These are phyloP conservation scores for Coturnix japonica DNA, from an alignment of 2,113 vertebrate species.

Conservation along the genomic window DNA sequence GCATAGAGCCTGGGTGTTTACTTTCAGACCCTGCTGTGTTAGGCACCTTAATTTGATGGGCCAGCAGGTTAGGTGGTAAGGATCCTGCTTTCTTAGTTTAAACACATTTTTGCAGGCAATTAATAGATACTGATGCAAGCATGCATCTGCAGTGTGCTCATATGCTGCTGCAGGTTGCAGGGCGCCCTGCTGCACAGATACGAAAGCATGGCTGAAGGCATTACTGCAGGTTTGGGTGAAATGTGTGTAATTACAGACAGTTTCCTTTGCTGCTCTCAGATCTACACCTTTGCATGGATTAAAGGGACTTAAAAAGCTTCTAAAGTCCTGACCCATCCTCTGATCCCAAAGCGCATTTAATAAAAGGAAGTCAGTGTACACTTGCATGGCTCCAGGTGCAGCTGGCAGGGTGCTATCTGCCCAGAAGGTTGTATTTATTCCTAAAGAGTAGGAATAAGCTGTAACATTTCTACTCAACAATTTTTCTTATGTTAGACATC, in stretches of 20 bases:
- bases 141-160: accelerated
- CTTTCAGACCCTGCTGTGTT: neutral
- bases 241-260: neutral
- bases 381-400: accelerated
- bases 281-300: neutral
- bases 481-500: conserved; percentile 13
- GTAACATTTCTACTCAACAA: neutral
- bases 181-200: neutral
- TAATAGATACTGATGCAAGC: neutral
- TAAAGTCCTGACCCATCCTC: neutral
- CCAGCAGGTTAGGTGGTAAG: neutral
- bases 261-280: neutral
- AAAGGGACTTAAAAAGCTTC: neutral
- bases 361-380: neutral
- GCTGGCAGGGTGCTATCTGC: neutral
- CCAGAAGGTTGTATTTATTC: neutral
- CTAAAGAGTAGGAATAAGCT: neutral
- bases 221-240: neutral
- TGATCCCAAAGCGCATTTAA: neutral
- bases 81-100: neutral
- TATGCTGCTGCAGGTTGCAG: accelerated
- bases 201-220: neutral
- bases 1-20: neutral
- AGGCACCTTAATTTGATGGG: neutral
- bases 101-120: neutral